These are phyloP conservation scores for Amorpha juglandis DNA, from an alignment of 2,888 invertebrate genomes.

Conservation along the genomic window DNA sequence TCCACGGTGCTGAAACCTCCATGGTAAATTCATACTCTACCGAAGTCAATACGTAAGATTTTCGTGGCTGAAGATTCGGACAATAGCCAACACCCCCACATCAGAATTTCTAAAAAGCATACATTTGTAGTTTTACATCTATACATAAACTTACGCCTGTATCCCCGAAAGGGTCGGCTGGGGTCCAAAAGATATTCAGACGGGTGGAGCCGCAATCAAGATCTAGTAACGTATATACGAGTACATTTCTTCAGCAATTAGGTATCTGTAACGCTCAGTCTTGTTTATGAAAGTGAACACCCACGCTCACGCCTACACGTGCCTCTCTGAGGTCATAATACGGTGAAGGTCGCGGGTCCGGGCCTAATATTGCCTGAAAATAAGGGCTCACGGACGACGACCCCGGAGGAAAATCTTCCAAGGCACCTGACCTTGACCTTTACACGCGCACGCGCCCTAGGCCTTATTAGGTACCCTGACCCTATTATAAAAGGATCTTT, in stretches of 20 bases:
- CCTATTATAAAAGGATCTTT: constrained; percentile 71
- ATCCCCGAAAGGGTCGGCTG: too few species aligned
- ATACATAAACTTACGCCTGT: too few species aligned
- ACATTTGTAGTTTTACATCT: too few species aligned
- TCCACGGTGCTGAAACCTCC: too few species aligned
- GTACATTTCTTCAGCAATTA: constrained; percentile 34
- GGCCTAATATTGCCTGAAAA: constrained; percentile 73
- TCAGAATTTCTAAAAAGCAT: too few species aligned
- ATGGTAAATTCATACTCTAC: too few species aligned
- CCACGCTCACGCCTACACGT: constrained; percentile 71
- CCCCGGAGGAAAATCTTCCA: constrained; percentile 80
- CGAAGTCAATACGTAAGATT: too few species aligned
- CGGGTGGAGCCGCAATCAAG: too few species aligned
- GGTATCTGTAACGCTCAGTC: constrained; percentile 37
- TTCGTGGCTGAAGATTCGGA: too few species aligned
- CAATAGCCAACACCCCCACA: too few species aligned
- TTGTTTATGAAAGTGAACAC: constrained; percentile 51
- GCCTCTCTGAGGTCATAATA: constrained; percentile 64
- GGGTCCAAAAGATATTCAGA: too few species aligned
- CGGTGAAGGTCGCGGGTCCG: constrained; percentile 76
- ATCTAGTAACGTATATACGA: neutral
- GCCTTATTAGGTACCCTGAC: constrained; percentile 77
- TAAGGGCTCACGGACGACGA: constrained; percentile 70
- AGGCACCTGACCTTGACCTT: constrained; percentile 80
- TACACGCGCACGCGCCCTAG: constrained; percentile 78